Base-by-base conservation (phyloP, 2,113 vertebrate species). In the Ictidomys tridecemlineatus region DNA sequence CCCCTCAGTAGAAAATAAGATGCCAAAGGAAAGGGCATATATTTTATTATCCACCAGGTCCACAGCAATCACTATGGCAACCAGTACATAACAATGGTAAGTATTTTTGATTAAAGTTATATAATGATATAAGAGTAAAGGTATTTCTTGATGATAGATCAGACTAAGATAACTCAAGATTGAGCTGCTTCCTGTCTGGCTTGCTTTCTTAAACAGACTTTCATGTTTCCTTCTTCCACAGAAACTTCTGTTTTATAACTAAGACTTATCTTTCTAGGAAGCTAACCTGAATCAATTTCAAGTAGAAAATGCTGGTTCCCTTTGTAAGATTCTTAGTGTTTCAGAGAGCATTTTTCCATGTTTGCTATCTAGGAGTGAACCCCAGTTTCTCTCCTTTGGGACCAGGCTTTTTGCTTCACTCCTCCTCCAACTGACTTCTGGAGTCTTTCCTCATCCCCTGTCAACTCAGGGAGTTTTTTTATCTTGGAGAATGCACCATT, bases 401-500 rank as follows among this genome's bases (percentile, higher is more conserved):
- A 4, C n/a, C 9, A 37, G 28, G 0, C 22, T 90, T 80, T 90
- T 69, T 90, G 9, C 17, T 77, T 72, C 42, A 45, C 28, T 61
- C 2, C 28, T 82, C 14, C 51, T 37, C 51, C 63, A 20, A 80
- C 28, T 76, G 69, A 13, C 30, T 42, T 69, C 48, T 22, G n/a
- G 37, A 42, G 20, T 4, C 24, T 8, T 80, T 67, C n/a, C 32
- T 85, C 24, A 20, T 39, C 28, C 30, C 45, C 30, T 18, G 1
- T 32, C 30, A 79, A 37, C 30, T 80, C 26, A 24, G 24, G 5
- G 26, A 78, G 4, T 22, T 58, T 5, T 5, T 8, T 45, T 2
- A 1, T 7, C 56, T 58, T 63, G 39, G 20, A 56, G 0, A 2
- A 22, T 34, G 5, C 39, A 0, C 32, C 14, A 73, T 5, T 4